Base-by-base conservation (phyloP, 1,140 invertebrate species). In the Tyrophagus putrescentiae region DNA sequence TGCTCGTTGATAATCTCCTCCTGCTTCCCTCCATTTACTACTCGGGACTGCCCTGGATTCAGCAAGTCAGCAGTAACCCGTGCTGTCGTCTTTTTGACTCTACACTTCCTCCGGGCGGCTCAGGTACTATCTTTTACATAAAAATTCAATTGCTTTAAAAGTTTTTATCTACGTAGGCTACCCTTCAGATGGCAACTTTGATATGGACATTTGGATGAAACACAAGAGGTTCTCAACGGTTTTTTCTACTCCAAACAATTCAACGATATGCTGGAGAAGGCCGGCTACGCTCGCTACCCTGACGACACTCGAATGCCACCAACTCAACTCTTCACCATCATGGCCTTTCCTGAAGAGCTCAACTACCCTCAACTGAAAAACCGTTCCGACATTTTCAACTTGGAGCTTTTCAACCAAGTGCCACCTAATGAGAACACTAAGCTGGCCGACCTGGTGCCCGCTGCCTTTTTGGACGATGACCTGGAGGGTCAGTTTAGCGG, bases 281-380 rank as follows among this genome's bases (percentile, higher is more conserved):
- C 5, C 11, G 52, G 52, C 25, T 54, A 32, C 25, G 16, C 3
- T 21, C 52, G 52, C 2, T 54, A 54, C 39, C 1, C 4, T 9
- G 13, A 54, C 25, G 52, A 54, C 27, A 3, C 1, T 2, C 3
- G 32, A 13, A 54, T 54, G 27, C 52, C 52, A n/a, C 3, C n/a
- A 28, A 64, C 61, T 0, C 39, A 64, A 31, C 16, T 28, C 2
- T 16, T 62, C 3, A 62, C 64, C 7, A 36, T 62, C 4, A 61
- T 61, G 27, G 29, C 23, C 16, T 62, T 50, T 50, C 61, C 61
- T 1, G n/a, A 31, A 21, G 59, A 62, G 39, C 33, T 64, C n/a
- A 41, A 62, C 50, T 62, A 62, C 34, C 7, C 11, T 9, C 16
- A 63, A n/a, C 21, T 62, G 4, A 13, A 33, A 21, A 3, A 32